Evolutionary conservation across 2,113 vertebrate genomes (phyloP).

Genomic region (Sterna hirundo): DNA sequence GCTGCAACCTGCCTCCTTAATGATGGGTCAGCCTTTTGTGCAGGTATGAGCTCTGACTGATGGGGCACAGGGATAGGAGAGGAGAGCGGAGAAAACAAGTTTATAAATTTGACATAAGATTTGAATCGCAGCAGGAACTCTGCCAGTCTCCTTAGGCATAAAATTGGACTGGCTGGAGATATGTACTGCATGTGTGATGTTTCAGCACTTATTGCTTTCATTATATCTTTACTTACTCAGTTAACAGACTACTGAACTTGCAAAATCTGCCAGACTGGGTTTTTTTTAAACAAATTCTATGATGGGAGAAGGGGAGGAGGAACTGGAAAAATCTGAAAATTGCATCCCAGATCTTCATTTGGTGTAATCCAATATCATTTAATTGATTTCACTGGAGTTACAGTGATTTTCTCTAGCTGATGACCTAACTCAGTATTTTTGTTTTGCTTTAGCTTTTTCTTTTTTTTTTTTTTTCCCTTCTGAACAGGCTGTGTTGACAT

Average conservation of each 20-base stretch:
- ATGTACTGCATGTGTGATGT: conserved; percentile 6
- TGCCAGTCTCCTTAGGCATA: conserved; percentile 56
- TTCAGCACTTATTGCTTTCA: conserved; percentile 51
- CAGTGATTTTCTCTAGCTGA: background rate
- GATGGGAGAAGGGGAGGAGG: background rate
- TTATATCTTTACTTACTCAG: conserved; percentile 36
- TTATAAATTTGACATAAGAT: conserved; percentile 73
- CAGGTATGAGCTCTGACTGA: conserved; percentile 66
- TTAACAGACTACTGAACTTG: conserved; percentile 49
- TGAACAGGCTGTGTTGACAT: background rate
- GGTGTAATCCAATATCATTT: background rate
- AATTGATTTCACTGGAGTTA: background rate
- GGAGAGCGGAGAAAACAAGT: conserved; percentile 62
- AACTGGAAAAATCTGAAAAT: background rate
- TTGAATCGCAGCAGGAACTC: conserved; percentile 49
- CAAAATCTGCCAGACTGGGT: background rate
- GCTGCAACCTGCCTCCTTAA: conserved; percentile 56
- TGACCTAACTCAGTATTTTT: background rate
- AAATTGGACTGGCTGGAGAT: conserved; percentile 58
- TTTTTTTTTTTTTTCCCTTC: background rate
- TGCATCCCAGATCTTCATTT: background rate
- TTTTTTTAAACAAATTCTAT: background rate
- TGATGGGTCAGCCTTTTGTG: conserved; percentile 60
- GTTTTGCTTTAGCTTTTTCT: background rate
- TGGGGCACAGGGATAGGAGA: background rate